Evolutionary conservation across 2,888 invertebrate genomes (phyloP), one percentile per base, ranked within the genome.

Genomic region (Anoncus sp.): DNA sequence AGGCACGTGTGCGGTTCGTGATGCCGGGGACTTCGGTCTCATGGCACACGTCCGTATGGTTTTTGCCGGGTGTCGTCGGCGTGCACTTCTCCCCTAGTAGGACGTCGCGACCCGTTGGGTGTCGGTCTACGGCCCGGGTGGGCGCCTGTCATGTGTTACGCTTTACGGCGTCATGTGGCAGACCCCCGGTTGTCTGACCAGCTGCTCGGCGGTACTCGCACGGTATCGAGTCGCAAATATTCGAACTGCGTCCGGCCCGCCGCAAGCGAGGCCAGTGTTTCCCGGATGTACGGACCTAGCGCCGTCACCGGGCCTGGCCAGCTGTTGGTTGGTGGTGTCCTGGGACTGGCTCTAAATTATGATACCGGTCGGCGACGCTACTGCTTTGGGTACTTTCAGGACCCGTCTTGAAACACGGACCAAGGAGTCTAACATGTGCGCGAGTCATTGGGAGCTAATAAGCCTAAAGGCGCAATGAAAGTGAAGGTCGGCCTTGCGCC

Each of bases 381-480:
- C 85, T 87, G 89, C 87, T 90, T 89, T 88, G 88, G 89, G 86
- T 86, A 85, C 86, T 85, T 84, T 86, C 85, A 86, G 93, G 94
- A 94, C 94, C 94, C 94, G 94, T 94, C 94, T 95, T 94, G 95
- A 94, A 95, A 95, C 94, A 95, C 94, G 94, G 94, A 94, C 94
- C 94, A 94, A 94, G 94, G 94, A 94, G 94, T 94, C 93, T 93
- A 94, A 92, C 94, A 93, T 93, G 93, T 94, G 92, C 93, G 95
- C 94, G 92, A 95, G 94, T 94, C 93, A 93, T 92, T 92, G 94
- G 93, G 94, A 92, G 84, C 82, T 81, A 87, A 87, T 92, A 85
- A 93, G 93, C 93, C 93, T 91, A 93, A 92, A 93, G 94, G 94
- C 94, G 93, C 83, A 95, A 93, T 93, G 94, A 95, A 94, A 94